These are phyloP conservation scores for Neotragus moschatus DNA, from an alignment of 2,113 vertebrate genomes.

Conservation along the genomic window DNA sequence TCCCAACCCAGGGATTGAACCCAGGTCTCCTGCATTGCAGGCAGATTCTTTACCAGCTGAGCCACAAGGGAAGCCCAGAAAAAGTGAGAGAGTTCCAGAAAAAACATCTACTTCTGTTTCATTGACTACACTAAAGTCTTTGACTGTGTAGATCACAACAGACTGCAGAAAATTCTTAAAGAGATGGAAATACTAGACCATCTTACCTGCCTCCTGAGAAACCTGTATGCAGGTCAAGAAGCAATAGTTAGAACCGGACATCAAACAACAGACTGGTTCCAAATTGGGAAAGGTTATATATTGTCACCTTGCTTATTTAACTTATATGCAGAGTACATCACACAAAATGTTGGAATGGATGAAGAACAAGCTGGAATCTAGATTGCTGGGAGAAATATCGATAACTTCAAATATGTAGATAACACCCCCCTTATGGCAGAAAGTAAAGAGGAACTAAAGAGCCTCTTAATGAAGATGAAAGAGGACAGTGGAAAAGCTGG, in stretches of 20 bases:
- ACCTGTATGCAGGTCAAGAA: background rate
- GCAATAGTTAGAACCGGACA: background rate
- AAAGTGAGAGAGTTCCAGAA: background rate
- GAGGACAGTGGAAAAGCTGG: background rate
- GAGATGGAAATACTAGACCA: background rate
- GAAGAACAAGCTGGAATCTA: background rate
- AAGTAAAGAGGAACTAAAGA: background rate
- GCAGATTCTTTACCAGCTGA: background rate
- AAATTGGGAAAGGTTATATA: background rate
- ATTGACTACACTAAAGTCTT: background rate
- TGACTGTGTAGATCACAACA: background rate
- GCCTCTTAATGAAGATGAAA: background rate
- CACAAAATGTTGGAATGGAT: background rate
- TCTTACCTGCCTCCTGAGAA: background rate
- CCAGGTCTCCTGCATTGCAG: background rate
- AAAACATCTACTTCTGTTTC: background rate
- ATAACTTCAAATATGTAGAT: background rate
- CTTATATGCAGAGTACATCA: background rate
- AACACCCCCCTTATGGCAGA: background rate
- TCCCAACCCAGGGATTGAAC: background rate
- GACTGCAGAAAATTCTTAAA: background rate
- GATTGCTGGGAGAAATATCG: background rate
- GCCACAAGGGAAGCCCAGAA: background rate
- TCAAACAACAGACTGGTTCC: background rate
- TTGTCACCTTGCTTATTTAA: background rate